phyloP scores from a whole-genome alignment of 2,113 vertebrate genomes.

The Rhinogobius similis region DNA sequence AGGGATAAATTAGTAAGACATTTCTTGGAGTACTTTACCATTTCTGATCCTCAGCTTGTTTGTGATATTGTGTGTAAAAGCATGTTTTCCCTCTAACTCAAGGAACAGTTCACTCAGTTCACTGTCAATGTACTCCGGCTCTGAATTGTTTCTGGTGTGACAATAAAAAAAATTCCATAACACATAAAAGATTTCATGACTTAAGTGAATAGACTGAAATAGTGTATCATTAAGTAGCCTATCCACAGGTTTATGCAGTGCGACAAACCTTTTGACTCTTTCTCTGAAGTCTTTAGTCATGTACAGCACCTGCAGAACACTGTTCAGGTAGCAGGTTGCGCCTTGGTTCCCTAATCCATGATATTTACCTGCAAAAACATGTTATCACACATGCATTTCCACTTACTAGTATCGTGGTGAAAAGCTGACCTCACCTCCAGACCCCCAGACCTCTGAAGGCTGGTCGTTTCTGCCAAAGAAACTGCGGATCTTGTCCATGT shows the following conservation, averaged over 20 bases:
- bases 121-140: constrained; percentile 9
- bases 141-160: neutral
- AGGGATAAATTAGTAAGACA: neutral
- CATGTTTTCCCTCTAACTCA: rapidly evolving
- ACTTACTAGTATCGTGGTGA: neutral
- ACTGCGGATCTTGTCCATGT: neutral
- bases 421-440: neutral
- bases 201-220: neutral
- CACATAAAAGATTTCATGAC: neutral
- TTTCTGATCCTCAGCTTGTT: constrained; percentile 41
- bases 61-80: constrained; percentile 17
- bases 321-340: neutral
- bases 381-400: neutral
- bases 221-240: neutral
- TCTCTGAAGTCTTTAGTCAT: neutral
- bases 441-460: neutral
- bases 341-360: neutral
- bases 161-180: constrained; percentile 3
- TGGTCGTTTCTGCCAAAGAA: neutral
- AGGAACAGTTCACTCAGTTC: constrained; percentile 58
- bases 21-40: constrained; percentile 39
- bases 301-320: neutral
- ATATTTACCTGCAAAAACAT: neutral
- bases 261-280: neutral
- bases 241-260: neutral